Evolutionary conservation across 2,113 vertebrate genomes (phyloP), one percentile per base, ranked within the genome.

Genomic region (Chelonoidis abingdonii): DNA sequence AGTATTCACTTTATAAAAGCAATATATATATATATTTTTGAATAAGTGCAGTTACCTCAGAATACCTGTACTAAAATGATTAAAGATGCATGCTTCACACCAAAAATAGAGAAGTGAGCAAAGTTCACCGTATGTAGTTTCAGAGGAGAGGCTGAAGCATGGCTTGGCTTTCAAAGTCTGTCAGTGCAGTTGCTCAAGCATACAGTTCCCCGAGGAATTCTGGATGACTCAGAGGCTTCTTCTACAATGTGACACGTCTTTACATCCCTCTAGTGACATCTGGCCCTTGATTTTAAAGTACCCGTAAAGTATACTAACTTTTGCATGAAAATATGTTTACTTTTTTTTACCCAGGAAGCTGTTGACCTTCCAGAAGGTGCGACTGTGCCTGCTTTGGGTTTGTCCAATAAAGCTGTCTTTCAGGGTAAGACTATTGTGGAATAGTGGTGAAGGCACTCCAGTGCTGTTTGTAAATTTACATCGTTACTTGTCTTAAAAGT

Each of bases 341-440:
- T 79, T 90, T 96, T 29, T 95, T 11, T 3, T 75, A 86, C 90
- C 41, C 19, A 99, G 99, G 97, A 99, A 84, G 96, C 96, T 4
- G 85, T 93, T 88, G 97, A 98, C 91, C 98, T 99, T 97, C 99
- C 99, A 72, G 99, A 99, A 98, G 99, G 99, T 97, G 99, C 99
- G 96, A 99, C 99, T 93, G 99, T 99, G 53, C 99, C 99, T 94
- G 99, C 99, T 69, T 98, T 99, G 93, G 99, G 99, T 41, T 98
- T 99, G 92, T 99, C 99, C 94, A 99, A 99, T 98, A 99, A 99
- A 98, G 99, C 99, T 92, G 97, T 99, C 89, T 99, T 99, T 98
- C 98, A 99, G 97, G 99, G 99, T 99, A 98, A 54, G 93, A n/a
- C 72, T 97, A 81, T 19, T 83, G 41, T 93, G 44, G 86, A 83